phyloP scores from a whole-genome alignment of 92 coral and sea anemone species.

The Desmophyllum pertusum region DNA sequence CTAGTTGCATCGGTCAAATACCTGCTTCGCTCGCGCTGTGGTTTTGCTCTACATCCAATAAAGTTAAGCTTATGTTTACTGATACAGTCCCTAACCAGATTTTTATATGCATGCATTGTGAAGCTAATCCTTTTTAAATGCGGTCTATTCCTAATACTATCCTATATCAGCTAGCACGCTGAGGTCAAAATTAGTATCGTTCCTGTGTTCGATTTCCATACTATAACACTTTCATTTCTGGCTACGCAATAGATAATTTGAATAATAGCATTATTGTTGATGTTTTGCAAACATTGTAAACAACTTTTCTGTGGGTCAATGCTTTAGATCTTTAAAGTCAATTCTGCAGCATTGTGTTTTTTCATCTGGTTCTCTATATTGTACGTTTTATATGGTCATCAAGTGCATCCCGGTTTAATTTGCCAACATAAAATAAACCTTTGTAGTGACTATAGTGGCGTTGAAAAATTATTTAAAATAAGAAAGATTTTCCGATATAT shows the following conservation, averaged over 20 bases:
- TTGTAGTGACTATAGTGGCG: no score
- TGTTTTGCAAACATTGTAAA: neutral
- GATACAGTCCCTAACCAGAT: neutral
- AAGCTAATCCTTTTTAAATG: neutral
- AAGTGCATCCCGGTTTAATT: no score
- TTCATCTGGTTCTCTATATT: neutral
- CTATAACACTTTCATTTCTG: neutral
- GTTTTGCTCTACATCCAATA: neutral
- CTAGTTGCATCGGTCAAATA: neutral
- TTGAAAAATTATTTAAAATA: neutral
- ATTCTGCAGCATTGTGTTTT: neutral
- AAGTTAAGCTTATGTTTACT: neutral
- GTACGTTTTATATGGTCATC: no score
- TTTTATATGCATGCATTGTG: neutral
- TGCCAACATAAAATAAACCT: no score
- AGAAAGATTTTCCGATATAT: neutral
- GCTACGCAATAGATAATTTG: neutral
- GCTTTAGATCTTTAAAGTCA: neutral
- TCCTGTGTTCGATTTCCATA: neutral
- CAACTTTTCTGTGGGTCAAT: neutral
- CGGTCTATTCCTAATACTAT: neutral
- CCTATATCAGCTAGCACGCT: neutral
- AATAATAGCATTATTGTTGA: neutral
- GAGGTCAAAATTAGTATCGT: conserved; percentile 1
- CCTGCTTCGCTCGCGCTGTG: neutral